Percentiles rank a stretch among this genome's conserved stretches.
Conservation (phyloP, 1,140 invertebrate species). For the Maconellicoccus hirsutus region DNA sequence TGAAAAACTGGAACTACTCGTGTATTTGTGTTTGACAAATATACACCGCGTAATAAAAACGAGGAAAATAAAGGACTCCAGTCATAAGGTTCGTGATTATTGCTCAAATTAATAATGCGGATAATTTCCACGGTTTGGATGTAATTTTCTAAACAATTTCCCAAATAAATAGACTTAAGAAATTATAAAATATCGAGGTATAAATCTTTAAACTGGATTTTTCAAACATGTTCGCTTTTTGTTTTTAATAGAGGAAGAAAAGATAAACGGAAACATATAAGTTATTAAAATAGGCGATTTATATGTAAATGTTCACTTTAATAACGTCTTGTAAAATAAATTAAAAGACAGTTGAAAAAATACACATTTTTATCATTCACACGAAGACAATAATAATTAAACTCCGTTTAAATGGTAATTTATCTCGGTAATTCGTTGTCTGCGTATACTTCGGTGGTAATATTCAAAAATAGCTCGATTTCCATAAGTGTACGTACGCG, state of each 20-base stretch:
- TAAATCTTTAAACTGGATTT: neutral
- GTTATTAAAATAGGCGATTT: conserved; percentile 7
- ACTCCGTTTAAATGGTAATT: too few species aligned
- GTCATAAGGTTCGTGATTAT: too few species aligned
- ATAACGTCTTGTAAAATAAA: conserved; percentile 10
- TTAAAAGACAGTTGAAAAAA: neutral
- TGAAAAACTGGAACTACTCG: too few species aligned
- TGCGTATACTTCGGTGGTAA: too few species aligned
- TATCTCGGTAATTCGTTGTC: too few species aligned
- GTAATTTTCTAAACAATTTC: neutral
- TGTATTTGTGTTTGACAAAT: too few species aligned
- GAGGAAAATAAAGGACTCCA: too few species aligned
- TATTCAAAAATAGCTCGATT: too few species aligned
- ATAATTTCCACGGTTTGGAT: neutral
- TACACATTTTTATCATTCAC: neutral
- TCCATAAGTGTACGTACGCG: neutral
- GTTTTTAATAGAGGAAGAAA: neutral
- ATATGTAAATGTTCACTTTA: conserved; percentile 13
- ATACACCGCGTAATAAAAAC: too few species aligned
- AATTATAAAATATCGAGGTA: conserved; percentile 5
- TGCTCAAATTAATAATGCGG: neutral
- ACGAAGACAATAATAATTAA: neutral
- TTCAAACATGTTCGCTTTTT: neutral
- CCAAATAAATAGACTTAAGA: neutral
- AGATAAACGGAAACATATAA: neutral